Evolutionary conservation across 1,140 invertebrate species (phyloP).

Genomic region (Charaxes varanes): DNA sequence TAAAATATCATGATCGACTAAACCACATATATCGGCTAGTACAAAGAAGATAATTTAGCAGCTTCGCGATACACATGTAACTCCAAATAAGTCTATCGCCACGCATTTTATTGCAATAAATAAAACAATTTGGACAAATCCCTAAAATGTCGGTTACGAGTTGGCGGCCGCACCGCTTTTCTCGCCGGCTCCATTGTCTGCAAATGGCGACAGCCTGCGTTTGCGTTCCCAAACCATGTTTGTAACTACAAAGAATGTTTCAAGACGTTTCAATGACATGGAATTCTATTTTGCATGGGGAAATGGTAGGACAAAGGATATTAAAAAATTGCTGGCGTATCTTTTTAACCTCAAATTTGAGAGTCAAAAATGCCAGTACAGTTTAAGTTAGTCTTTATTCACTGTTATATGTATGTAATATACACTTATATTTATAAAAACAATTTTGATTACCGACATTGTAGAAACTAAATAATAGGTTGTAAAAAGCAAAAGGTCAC

Average conservation of each 20-base stretch:
- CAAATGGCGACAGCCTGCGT: conserved; percentile 61
- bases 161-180: conserved; percentile 37
- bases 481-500: no score
- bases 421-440: no score
- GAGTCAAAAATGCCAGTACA: no score
- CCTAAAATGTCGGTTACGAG: conserved; percentile 39
- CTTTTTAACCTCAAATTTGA: not conserved
- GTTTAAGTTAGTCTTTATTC: no score
- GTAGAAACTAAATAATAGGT: no score
- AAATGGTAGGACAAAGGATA: conserved; percentile 32
- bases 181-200: conserved; percentile 63
- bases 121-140: conserved; percentile 50
- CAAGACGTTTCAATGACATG: conserved; percentile 53
- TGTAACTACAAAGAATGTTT: conserved; percentile 52
- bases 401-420: no score
- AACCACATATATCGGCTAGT: no score
- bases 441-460: no score
- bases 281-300: conserved; percentile 54
- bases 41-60: no score
- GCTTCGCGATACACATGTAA: conserved; percentile 8
- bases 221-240: conserved; percentile 60
- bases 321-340: no score
- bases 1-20: no score
- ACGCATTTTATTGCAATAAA: conserved; percentile 21
- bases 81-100: conserved; percentile 6